Conservation (phyloP, 1,140 invertebrate species). For the Temnothorax nylanderi region DNA sequence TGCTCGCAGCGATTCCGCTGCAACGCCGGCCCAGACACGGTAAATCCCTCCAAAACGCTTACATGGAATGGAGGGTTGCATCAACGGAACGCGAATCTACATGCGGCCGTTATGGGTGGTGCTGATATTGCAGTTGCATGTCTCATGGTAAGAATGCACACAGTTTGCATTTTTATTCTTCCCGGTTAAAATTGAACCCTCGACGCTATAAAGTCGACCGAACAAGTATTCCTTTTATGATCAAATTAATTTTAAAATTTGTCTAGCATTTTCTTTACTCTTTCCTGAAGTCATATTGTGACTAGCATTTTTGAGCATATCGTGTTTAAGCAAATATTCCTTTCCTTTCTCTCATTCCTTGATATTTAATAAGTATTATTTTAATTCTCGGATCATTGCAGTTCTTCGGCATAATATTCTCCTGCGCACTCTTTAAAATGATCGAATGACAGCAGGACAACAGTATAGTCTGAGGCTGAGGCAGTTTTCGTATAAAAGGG, state of each 20-base stretch:
- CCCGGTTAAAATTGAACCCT: not conserved
- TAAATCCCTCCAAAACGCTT: constrained; percentile 88
- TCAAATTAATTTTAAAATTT: not conserved
- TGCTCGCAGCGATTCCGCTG: constrained; percentile 88
- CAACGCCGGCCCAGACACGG: constrained; percentile 85
- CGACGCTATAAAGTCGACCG: not conserved
- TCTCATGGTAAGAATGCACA: constrained; percentile 88
- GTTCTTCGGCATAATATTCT: constrained; percentile 91
- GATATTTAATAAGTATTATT: not conserved
- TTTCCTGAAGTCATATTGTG: not conserved
- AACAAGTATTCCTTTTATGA: not conserved
- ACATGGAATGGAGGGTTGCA: constrained; percentile 91
- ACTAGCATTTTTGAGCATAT: not conserved
- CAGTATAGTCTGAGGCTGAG: constrained; percentile 48
- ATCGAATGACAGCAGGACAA: constrained; percentile 86
- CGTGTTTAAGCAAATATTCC: not conserved
- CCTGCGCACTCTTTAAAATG: constrained; percentile 90
- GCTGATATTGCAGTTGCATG: constrained; percentile 93
- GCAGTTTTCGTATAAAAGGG: not conserved
- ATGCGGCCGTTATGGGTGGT: constrained; percentile 91
- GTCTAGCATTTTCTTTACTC: not conserved
- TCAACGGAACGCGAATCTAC: constrained; percentile 89
- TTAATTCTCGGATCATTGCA: constrained; percentile 82
- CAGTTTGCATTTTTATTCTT: constrained; percentile 17
- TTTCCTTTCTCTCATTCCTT: not conserved